Base-by-base conservation (phyloP, 2,797 vertebrate species). In the Rhyacichthys aspro region DNA sequence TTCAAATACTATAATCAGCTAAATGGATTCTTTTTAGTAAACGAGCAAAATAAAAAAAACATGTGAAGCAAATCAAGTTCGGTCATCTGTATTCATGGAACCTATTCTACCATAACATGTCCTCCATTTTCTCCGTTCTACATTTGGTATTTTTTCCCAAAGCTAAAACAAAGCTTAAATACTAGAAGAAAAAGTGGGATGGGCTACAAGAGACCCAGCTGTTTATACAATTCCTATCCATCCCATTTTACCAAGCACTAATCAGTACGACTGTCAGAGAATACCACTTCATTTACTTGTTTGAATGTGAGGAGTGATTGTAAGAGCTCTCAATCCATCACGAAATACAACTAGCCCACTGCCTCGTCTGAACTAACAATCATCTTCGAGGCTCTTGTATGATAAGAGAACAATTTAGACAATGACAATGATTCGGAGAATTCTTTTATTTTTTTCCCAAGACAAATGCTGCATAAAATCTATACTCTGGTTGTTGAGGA, bases 201-300 rank as follows among this genome's bases (percentile, higher is more conserved):
- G 23, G n/a, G 32, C 11, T 11, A 37, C 44, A 55, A 43, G 12
- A 69, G 59, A 64, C 18, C 4, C n/a, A 16, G 19, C 47, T 58
- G 52, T 74, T 65, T 67, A 55, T 66, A 37, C 36, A 3, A 36
- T 56, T 55, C 64, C 57, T 56, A 44, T 59, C 36, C 55, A 14
- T 17, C 57, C 52, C 34, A 45, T 52, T 66, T 38, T 47, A 52
- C 46, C 38, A 61, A 81, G 43, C 50, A 37, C 45, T 64, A 63
- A 74, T 68, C 55, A 59, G 39, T 70, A 34, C 47, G 36, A 55
- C 23, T 34, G 58, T 43, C 42, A 57, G 37, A 61, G 39, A 61
- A 64, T 43, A 58, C 38, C 53, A 65, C 63, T 74, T 78, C 41
- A 62, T 67, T 57, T 55, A 57, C 55, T 65, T 71, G 41, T 60